A percentile compares a stretch with the other conserved stretches of the same genome.
phyloP scores from a whole-genome alignment of 2,888 invertebrate species.

The Chirona hameri region DNA sequence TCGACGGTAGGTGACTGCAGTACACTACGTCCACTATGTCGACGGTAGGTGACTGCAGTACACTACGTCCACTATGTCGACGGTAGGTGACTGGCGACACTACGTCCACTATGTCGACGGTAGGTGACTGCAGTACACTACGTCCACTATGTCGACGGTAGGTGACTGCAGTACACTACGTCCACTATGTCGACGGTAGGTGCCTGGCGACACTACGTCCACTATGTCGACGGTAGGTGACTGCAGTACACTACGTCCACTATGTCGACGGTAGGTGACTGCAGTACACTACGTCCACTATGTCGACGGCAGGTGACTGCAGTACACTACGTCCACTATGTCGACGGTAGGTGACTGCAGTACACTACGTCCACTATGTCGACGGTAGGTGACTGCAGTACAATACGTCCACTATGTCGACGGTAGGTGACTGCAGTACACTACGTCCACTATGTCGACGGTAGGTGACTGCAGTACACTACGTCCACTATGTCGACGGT shows the following conservation, averaged over 20 bases:
- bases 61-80: constrained; percentile 84
- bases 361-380: constrained; percentile 77
- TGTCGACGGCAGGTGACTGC: constrained; percentile 65
- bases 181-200: constrained; percentile 39
- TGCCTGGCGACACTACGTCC: constrained; percentile 78
- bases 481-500: no score
- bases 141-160: constrained; percentile 71
- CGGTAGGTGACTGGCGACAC: constrained; percentile 60
- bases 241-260: constrained; percentile 55
- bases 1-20: constrained; percentile 68
- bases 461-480: constrained; percentile 60
- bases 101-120: no score
- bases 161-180: constrained; percentile 60
- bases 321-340: constrained; percentile 51
- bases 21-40: constrained; percentile 43
- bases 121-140: no score
- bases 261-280: no score
- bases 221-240: constrained; percentile 68
- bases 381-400: constrained; percentile 66
- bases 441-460: constrained; percentile 80
- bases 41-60: no score
- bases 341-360: no score
- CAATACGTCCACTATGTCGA: constrained; percentile 43
- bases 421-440: no score
- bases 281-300: constrained; percentile 79